Conservation (phyloP, 1,140 invertebrate species). For the Heliconius himera region DNA sequence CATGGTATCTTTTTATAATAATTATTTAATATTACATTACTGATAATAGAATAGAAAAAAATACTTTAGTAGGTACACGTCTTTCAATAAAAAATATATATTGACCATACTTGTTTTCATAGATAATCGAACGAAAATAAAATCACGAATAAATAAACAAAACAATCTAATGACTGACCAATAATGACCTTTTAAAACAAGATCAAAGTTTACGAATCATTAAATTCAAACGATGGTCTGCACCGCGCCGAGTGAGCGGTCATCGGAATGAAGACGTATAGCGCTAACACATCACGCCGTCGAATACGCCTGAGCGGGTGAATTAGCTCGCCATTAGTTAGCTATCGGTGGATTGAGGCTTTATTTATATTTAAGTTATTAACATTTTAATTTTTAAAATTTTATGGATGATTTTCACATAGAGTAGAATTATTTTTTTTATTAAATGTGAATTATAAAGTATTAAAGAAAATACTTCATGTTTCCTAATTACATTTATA, state of each 20-base stretch:
- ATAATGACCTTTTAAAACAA: neutral
- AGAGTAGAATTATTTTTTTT: too few relatives aligned
- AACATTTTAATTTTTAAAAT: too few relatives aligned
- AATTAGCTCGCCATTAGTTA: constrained; percentile 20
- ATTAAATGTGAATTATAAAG: too few relatives aligned
- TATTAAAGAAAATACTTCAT: neutral
- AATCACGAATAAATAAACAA: neutral
- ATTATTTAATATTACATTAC: neutral
- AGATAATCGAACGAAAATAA: too few relatives aligned
- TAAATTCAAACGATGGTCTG: neutral
- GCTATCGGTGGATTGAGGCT: neutral
- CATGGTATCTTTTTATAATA: neutral
- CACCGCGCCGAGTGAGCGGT: constrained; percentile 6
- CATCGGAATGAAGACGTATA: constrained; percentile 18
- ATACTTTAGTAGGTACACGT: too few relatives aligned
- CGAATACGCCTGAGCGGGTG: constrained; percentile 9
- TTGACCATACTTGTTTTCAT: too few relatives aligned
- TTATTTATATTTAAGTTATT: neutral
- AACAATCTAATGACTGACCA: neutral
- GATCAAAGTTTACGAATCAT: constrained; percentile 1
- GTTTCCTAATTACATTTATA: neutral
- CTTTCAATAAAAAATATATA: too few relatives aligned
- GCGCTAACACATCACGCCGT: constrained; percentile 25
- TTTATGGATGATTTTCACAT: too few relatives aligned
- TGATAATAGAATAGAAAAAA: neutral